Evolutionary conservation across 2,888 invertebrate species (phyloP).

Genomic region (Phaedon cochleariae): DNA sequence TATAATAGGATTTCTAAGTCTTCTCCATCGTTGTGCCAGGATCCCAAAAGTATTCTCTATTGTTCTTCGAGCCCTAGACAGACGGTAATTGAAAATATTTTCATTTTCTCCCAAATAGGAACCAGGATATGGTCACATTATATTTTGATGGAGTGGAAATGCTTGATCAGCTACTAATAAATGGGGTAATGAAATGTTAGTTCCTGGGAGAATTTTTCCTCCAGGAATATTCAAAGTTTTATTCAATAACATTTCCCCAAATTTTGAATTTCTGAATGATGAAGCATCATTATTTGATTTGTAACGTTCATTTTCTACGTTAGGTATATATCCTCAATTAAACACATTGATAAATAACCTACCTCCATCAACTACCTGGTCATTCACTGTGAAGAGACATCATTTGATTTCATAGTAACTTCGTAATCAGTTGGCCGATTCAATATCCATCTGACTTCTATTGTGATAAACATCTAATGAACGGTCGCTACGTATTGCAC

Average conservation of each 20-base stretch:
- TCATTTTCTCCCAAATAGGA: constrained; percentile 8
- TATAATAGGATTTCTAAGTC: constrained; percentile 13
- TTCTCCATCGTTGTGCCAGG: constrained; percentile 13
- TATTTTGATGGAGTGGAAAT: constrained; percentile 23
- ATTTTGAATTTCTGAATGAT: neutral
- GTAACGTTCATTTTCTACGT: no score
- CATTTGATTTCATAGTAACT: no score
- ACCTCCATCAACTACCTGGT: no score
- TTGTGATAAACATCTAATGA: no score
- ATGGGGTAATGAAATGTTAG: constrained; percentile 12
- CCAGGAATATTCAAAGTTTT: constrained; percentile 8
- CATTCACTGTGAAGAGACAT: no score
- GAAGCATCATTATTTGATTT: constrained; percentile 30
- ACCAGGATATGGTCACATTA: constrained; percentile 29
- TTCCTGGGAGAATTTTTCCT: constrained; percentile 7
- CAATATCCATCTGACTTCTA: no score
- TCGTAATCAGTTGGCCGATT: no score
- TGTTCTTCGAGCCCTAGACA: constrained; percentile 14
- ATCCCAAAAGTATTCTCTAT: constrained; percentile 18
- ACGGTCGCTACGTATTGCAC: no score
- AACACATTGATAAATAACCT: no score
- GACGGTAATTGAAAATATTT: constrained; percentile 19
- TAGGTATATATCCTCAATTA: no score
- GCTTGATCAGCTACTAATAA: constrained; percentile 26
- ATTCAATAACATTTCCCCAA: constrained; percentile 5